Base-by-base conservation (phyloP, 92 coral and sea anemone genomes). In the Plumapathes pennacea region DNA sequence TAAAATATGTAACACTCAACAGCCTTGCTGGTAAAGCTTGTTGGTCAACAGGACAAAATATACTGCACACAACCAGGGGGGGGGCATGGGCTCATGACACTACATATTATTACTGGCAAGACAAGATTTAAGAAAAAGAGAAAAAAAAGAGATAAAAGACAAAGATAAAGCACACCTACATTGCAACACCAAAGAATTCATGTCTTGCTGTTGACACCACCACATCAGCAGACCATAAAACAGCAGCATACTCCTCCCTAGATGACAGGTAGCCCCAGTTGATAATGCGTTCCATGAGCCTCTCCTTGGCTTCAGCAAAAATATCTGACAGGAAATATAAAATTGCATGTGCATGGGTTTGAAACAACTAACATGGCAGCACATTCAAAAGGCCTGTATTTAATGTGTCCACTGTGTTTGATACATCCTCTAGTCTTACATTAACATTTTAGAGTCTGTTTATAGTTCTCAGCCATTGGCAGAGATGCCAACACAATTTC, bases 151-250 rank as follows among this genome's bases (percentile, higher is more conserved):
- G 8, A 4, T 9, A 48, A 22, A 8, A n/a, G 27, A 10, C 4
- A 22, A 11, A 22, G 3, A 14, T 19, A 3, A 25, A 3, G 2
- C 23, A 12, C 6, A 55, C 96, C 80, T 76, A 91, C 97, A 91
- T 91, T 57, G 96, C 83, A 21, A 91, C 97, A 6, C 97, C 97
- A 83, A 91, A 91, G 50, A 91, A 91, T 49, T 91, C 97, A 30
- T 91, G 97, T 42, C 69, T 72, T 9, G 97, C 96, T 26, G 97
- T 91, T 14, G 97, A 91, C 17, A 91, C 85, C 1, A 82, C 92
- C 25, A 91, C 76, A 54, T 91, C 96, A 61, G 96, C 91, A 42
- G 76, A 44, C 66, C 17, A 50, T 2, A 91, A 77, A 11, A 88
- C 74, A 29, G 67, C 71, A 21, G 60, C 10, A 45, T 87, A 91